Base-by-base conservation (phyloP, 2,888 invertebrate genomes). In the Synergus umbraculus region DNA sequence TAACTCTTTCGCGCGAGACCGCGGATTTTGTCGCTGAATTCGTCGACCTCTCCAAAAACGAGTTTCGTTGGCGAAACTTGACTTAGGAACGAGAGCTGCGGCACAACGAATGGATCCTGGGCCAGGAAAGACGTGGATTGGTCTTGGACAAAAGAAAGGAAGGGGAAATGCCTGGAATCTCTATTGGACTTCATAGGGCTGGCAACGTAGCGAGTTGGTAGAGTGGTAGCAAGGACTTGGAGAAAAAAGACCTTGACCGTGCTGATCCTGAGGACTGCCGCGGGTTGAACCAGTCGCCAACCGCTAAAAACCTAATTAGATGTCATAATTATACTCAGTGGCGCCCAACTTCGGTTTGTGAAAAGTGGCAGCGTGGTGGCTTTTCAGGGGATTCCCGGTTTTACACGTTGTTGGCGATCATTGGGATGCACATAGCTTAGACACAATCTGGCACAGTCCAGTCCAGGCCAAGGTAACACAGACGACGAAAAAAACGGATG, bases 251-350 rank as follows among this genome's bases (percentile, higher is more conserved):
- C 85, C 88, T 86, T 86, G 88, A 87, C 88, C 85, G 80, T 60
- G 77, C 69, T 83, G 83, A 86, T 83, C 84, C 83, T 83, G 85
- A 86, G 86, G 85, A 88, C 82, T 83, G 86, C 87, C 86, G 85
- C 86, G 83, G 86, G 79, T 83, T 86, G 85, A 85, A 83, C 85
- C 87, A 86, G 86, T 88, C 87, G 87, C 82, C 86, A 87, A 88
- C 88, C 87, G 90, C 90, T 90, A 90, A 91, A 91, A 91, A 91
- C 87, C 88, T 91, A 91, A 91, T 91, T 91, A 91, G 91, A 91
- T 90, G 91, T 91, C 91, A 91, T 91, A 91, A 91, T 91, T 91
- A 91, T 88, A 86, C 79, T 77, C 91, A 91, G 90, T 85, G 91
- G 86, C 84, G 86, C 87, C 87, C 91, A 90, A 88, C 84, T 83